Evolutionary conservation across 2,888 invertebrate genomes (phyloP).

Genomic region (Ennomos erosarius): DNA sequence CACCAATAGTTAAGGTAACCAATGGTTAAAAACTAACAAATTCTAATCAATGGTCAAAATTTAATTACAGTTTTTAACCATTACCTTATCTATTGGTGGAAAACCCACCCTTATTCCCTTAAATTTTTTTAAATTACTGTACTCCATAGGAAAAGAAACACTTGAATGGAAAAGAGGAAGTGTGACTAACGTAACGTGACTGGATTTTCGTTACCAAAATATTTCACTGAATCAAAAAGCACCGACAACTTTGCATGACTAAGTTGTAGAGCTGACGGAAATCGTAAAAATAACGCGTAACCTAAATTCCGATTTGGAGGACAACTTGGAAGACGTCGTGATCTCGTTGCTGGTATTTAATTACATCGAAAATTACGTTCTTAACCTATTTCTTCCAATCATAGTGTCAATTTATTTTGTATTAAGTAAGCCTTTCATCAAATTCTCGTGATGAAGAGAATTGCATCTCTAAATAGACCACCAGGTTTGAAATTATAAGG

Average conservation of each 20-base stretch:
- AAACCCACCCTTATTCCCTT: no score
- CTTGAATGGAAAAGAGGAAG: conserved; percentile 22
- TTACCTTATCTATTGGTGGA: no score
- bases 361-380: conserved; percentile 8
- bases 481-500: conserved; percentile 44
- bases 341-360: conserved; percentile 16
- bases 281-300: conserved; percentile 32
- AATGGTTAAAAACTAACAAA: no score
- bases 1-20: no score
- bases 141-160: background rate
- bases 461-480: conserved; percentile 47
- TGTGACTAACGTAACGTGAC: conserved; percentile 33
- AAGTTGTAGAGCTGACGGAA: conserved; percentile 35
- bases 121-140: no score
- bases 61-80: no score
- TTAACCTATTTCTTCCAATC: conserved; percentile 6
- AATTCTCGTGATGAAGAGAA: conserved; percentile 10
- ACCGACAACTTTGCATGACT: conserved; percentile 36
- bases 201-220: conserved; percentile 26
- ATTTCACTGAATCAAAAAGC: conserved; percentile 30
- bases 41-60: no score
- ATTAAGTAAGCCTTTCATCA: conserved; percentile 9
- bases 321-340: conserved; percentile 13
- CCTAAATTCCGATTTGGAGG: conserved; percentile 31
- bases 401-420: conserved; percentile 11